A percentile compares a stretch with the other conserved stretches of the same genome.
Evolutionary conservation across 2,797 vertebrate genomes (phyloP).

Genomic region (Xiphophorus birchmanni): DNA sequence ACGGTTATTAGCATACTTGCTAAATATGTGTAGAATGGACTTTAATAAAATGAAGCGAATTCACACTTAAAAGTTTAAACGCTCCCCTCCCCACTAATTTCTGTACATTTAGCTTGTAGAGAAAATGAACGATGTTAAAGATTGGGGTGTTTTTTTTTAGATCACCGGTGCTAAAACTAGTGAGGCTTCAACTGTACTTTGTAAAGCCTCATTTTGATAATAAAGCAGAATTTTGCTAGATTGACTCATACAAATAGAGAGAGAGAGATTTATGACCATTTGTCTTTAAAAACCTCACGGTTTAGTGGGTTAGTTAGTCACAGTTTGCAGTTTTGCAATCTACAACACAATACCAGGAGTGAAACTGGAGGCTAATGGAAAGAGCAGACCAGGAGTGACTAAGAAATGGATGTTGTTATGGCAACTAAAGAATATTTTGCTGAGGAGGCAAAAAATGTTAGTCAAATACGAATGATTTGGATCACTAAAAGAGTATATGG

Average conservation of each 20-base stretch:
- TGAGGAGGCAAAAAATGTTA: background rate
- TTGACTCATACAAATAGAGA: background rate
- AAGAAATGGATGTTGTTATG: background rate
- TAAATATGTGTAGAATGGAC: background rate
- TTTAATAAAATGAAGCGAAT: background rate
- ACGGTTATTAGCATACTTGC: background rate
- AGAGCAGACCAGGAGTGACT: background rate
- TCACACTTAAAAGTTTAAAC: background rate
- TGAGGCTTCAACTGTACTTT: background rate
- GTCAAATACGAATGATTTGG: background rate
- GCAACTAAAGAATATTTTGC: background rate
- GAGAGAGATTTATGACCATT: background rate
- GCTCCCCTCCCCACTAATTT: background rate
- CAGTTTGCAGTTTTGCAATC: background rate
- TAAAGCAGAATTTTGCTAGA: background rate
- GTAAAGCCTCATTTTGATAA: background rate
- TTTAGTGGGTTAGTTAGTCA: background rate
- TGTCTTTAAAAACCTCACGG: background rate
- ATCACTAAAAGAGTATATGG: background rate
- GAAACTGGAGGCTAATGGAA: background rate
- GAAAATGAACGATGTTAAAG: background rate
- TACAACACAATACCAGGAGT: background rate
- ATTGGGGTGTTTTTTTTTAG: background rate
- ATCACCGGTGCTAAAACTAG: background rate
- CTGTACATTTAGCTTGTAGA: background rate